These are phyloP conservation scores for Ariopsis seemanni DNA, from an alignment of 2,113 vertebrate genomes.

Conservation along the genomic window DNA sequence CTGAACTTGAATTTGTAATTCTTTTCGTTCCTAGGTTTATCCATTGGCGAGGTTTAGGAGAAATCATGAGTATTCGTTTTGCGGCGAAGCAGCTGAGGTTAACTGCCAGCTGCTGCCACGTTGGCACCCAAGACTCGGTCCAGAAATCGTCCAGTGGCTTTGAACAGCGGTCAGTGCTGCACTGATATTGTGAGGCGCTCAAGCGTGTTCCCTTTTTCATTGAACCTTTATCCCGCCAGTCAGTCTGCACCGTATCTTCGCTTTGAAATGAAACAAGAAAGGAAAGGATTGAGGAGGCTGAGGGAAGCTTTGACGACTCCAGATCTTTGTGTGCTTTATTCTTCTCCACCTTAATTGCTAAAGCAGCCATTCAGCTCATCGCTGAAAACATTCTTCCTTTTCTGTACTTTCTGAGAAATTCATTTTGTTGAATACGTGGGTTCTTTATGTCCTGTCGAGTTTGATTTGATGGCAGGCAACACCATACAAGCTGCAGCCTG, in stretches of 20 bases:
- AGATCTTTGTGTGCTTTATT: constrained; percentile 18
- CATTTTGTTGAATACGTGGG: not conserved
- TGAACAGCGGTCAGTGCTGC: not conserved
- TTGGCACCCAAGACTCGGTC: not conserved
- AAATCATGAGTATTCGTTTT: constrained; percentile 15
- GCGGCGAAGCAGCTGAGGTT: not conserved
- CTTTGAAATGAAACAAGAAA: constrained; percentile 47
- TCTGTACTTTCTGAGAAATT: not conserved
- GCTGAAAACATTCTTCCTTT: not conserved
- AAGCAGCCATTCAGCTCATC: constrained; percentile 25
- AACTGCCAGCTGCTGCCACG: constrained; percentile 36
- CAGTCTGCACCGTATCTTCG: constrained; percentile 9
- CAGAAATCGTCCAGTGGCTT: constrained; percentile 40
- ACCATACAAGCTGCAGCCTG: not conserved
- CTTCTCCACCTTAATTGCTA: constrained; percentile 20
- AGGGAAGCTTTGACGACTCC: constrained; percentile 33
- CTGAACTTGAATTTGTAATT: not conserved
- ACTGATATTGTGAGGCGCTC: constrained; percentile 34
- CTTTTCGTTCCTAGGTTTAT: not conserved
- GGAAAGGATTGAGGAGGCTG: not conserved
- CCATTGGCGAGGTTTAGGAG: not conserved
- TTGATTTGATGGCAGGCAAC: not conserved
- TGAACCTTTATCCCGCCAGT: constrained; percentile 23
- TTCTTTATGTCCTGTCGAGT: not conserved
- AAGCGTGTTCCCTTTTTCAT: constrained; percentile 31